Base-by-base conservation (phyloP, 1,140 invertebrate species). In the Caerostris darwini region DNA sequence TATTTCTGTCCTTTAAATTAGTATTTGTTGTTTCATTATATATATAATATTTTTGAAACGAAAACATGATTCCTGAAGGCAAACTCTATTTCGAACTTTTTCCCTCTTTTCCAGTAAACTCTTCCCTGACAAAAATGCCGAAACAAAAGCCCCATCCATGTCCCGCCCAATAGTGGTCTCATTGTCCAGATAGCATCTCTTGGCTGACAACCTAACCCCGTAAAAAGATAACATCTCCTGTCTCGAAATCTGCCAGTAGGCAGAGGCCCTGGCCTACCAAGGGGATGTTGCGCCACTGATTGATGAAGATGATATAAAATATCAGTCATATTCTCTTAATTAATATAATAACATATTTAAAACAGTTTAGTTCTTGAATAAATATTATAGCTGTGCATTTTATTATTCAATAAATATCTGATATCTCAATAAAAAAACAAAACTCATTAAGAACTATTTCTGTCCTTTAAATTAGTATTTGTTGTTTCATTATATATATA, bases 91-190 rank as follows among this genome's bases (percentile, higher is more conserved):
- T 12, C 34, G 34, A 34, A 34, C 34, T 34, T 71, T 77, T 34
- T 77, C 50, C 14, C 14, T 50, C 34, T 50, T 34, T 12, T 50
- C 53, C 71, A 5, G 8, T 10, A 12, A 77, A 50, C 71, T 12
- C 12, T 50, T 10, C 34, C 50, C 34, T 7, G 8, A 8, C 34
- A 77, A 77, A 77, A 77, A 56, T 85, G n/a, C 56, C 57, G n/a
- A 64, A 64, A 59, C 61, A 57, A 71, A 89, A 89, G 34, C 2
- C 34, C 7, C 19, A 12, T 4, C 54, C 81, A 6, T 54, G 83
- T 34, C 87, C 87, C 87, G 87, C 87, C 87, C 64, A 69, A 67
- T 90, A 69, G 87, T 56, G 19, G 67, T 90, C 64, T 8, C 34
- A n/a, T 81, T n/a, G 89, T 58, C 89, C 89, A 77, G 67, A 77